A percentile compares a stretch with the other conserved stretches of the same genome.
phyloP scores from a whole-genome alignment of 2,888 invertebrate species.

The Epinotia ramella region DNA sequence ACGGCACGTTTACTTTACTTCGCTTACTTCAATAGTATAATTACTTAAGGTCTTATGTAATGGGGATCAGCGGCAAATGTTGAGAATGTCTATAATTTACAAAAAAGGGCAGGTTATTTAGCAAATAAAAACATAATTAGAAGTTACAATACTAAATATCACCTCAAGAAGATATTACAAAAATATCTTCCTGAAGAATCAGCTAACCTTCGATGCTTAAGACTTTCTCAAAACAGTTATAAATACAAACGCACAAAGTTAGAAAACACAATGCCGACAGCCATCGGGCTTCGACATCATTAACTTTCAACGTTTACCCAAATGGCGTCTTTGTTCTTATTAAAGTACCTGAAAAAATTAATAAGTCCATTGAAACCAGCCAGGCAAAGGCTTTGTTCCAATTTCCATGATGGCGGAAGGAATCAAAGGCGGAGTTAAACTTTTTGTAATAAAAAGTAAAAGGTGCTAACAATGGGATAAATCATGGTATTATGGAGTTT shows the following conservation, averaged over 20 bases:
- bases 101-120: too few species aligned
- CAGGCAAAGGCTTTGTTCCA: slow-evolving; percentile 34
- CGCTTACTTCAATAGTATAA: too few species aligned
- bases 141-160: too few species aligned
- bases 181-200: neutral
- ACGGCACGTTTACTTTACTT: too few species aligned
- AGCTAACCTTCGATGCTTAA: neutral
- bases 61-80: too few species aligned
- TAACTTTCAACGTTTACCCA: slow-evolving; percentile 36
- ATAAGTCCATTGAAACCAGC: slow-evolving; percentile 36
- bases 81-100: too few species aligned
- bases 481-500: neutral
- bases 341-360: slow-evolving; percentile 45
- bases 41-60: too few species aligned
- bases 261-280: slow-evolving; percentile 25
- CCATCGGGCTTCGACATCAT: slow-evolving; percentile 35
- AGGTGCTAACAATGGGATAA: slow-evolving; percentile 3
- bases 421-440: slow-evolving; percentile 36
- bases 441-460: slow-evolving; percentile 25
- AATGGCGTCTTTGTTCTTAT: slow-evolving; percentile 42
- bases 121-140: too few species aligned
- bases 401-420: slow-evolving; percentile 30
- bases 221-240: slow-evolving; percentile 10
- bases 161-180: too few species aligned
- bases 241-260: slow-evolving; percentile 24